These are phyloP conservation scores for Scaptomyza caliginosa DNA, from an alignment of 2,888 invertebrate species.

Conservation along the genomic window DNA sequence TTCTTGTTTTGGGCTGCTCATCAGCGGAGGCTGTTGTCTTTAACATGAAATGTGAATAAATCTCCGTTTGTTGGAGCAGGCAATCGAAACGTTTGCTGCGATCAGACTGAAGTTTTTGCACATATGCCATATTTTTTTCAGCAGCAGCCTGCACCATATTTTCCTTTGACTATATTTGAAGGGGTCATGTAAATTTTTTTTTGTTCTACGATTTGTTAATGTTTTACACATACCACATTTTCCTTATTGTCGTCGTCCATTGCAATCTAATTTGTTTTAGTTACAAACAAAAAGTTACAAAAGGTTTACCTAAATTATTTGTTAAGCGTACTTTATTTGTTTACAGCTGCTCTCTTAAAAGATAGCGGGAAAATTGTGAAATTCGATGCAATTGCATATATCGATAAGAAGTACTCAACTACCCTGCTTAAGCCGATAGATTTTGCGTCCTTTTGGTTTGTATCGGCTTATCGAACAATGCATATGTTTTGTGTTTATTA, in stretches of 20 bases:
- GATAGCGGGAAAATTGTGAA: neutral
- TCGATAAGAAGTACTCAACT: neutral
- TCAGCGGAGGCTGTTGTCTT: slow-evolving; percentile 85
- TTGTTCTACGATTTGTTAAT: neutral
- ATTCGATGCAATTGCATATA: neutral
- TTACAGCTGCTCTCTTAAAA: neutral
- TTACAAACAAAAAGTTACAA: slow-evolving; percentile 12
- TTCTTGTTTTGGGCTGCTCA: neutral
- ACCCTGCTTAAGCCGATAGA: neutral
- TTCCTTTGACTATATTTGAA: neutral
- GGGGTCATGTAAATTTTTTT: neutral
- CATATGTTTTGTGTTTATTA: neutral
- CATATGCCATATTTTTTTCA: slow-evolving; percentile 88
- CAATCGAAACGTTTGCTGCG: slow-evolving; percentile 97
- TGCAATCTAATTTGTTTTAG: slow-evolving; percentile 85
- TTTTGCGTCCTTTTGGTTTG: neutral
- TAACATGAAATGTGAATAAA: slow-evolving; percentile 99
- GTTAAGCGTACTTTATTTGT: neutral
- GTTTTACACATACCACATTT: slow-evolving; percentile 87
- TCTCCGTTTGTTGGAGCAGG: slow-evolving; percentile 97
- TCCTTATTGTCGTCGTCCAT: slow-evolving; percentile 88
- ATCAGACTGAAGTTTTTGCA: slow-evolving; percentile 93
- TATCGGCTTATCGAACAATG: neutral
- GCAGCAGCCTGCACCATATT: neutral
- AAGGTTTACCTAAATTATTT: neutral